Evolutionary conservation across 2,888 invertebrate species (phyloP), one percentile per base, ranked within the genome.

Genomic region (Diaperis boleti): DNA sequence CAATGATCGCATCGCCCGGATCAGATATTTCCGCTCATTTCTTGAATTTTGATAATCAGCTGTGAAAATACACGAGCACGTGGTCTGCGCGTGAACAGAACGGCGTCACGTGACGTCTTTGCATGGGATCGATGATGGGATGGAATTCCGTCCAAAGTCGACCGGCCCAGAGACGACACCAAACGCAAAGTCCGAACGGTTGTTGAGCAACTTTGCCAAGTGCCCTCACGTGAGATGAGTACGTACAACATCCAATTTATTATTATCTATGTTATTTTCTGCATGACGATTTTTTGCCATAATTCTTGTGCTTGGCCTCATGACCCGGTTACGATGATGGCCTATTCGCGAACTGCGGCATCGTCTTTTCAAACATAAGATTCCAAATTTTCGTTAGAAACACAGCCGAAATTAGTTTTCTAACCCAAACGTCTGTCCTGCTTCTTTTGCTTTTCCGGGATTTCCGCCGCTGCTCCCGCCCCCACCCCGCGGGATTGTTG

Each of bases 161-260:
- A 20, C 52, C 52, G 37, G 44, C 33, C 33, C 52, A 35, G 47
- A 37, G 42, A 35, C 59, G 39, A 41, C 13, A 42, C 33, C 50
- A n/a, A 41, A 14, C 11, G 15, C 26, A 41, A 33, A 20, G 62
- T 47, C 29, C n/a, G 44, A 22, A 18, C 18, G 15, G 57, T 64
- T 57, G 63, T 67, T 59, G n/a, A 33, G 33, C 31, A 37, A 47
- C n/a, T n/a, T n/a, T n/a, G 33, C 17, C 7, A 47, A 72, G 72
- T 71, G 65, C 68, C 70, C 69, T 65, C 74, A 71, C 75, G 75
- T 76, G 77, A 77, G 70, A 78, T 77, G 78, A 73, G 78, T 77
- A 78, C 60, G 78, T 78, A 77, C 71, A 17, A 29, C n/a, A n/a
- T n/a, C n/a, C n/a, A n/a, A n/a, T n/a, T n/a, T n/a, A n/a, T n/a